Conservation (phyloP, 2,797 vertebrate genomes). For the Poecile montanus region DNA sequence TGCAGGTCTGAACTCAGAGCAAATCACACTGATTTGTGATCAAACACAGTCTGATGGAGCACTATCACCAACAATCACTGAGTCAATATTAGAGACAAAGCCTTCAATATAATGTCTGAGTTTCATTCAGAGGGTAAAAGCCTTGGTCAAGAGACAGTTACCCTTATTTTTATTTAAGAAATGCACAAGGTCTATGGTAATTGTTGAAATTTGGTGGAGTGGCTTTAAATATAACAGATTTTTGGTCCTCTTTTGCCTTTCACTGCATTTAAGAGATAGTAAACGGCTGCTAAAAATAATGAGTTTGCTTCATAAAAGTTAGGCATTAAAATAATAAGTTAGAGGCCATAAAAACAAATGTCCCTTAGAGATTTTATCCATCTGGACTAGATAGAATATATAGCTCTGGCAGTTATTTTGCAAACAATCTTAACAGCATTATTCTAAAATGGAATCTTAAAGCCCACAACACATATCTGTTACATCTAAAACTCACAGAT, state of each 20-base stretch:
- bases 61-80: background rate
- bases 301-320: conserved; percentile 47
- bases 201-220: background rate
- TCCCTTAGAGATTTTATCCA: conserved; percentile 44
- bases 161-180: background rate
- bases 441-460: conserved; percentile 3
- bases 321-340: conserved; percentile 51
- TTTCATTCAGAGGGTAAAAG: background rate
- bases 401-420: conserved; percentile 25
- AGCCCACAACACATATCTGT: background rate
- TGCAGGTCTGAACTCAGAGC: background rate
- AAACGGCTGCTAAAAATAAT: conserved; percentile 59
- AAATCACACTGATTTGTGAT: background rate
- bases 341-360: conserved; percentile 50
- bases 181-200: background rate
- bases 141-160: background rate
- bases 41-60: background rate
- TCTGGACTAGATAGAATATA: conserved; percentile 40
- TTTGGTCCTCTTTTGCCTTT: conserved; percentile 14
- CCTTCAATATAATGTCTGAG: background rate
- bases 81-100: background rate
- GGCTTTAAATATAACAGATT: conserved; percentile 22
- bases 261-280: conserved; percentile 45
- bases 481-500: conserved; percentile 20
- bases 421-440: conserved; percentile 20